Base-by-base conservation (phyloP, 2,113 vertebrate genomes). In the Nerophis ophidion region DNA sequence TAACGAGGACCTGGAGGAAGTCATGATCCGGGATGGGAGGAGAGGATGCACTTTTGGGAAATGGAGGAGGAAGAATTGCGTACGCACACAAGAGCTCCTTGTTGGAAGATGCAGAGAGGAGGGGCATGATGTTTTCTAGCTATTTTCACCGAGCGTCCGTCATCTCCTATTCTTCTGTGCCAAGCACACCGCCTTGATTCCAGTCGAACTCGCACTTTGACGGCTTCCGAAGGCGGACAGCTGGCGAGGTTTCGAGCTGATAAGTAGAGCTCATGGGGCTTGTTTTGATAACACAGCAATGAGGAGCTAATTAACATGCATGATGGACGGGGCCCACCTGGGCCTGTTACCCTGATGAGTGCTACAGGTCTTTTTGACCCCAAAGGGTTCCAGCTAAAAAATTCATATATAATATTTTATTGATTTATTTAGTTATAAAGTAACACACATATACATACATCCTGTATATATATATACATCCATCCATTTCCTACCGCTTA, bases 41-140 rank as follows among this genome's bases (percentile, higher is more conserved):
- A 36, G 34, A 55, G 53, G 53, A 55, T 56, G 6, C 38, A 6
- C n/a, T 4, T 56, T 19, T 42, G 38, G 36, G 53, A 56, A 56
- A 56, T 56, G 53, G 53, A 55, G 53, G 35, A 38, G n/a, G 40
- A 44, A 12, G 12, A 44, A 8, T 9, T n/a, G 9, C 10, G 5
- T 40, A 17, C 3, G 13, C 38, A 6, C 4, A 56, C 38, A 56
- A 56, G 11, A 16, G 10, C n/a, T 9, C 16, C 19, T 56, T 44
- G 54, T 42, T 12, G 38, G 4, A 17, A 5, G 36, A 56, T 12
- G 12, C 11, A 5, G 11, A 14, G 33, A 33, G 19, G 49, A 11
- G 17, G 10, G 40, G 17, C 38, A 17, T 17, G n/a, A 56, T 10
- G 36, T 42, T 42, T 56, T 56, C 9, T 1, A 6, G 16, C 11